Base-by-base conservation (phyloP, 2,113 vertebrate species). In the Canis aureus region DNA sequence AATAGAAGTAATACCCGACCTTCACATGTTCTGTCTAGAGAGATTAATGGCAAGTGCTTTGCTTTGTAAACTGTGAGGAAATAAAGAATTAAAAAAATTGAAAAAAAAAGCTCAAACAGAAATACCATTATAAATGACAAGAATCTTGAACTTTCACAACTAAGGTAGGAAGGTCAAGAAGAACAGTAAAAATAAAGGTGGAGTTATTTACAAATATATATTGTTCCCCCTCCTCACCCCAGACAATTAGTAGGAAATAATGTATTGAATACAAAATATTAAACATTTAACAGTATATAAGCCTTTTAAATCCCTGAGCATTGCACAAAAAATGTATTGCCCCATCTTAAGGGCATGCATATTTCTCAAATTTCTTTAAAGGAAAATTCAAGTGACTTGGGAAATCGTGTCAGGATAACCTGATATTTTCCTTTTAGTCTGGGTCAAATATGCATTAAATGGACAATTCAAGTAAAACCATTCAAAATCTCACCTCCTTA, bases 11-110 rank as follows among this genome's bases (percentile, higher is more conserved):
- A 96, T 97, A 74, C 38, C 93, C 74, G 2, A 90, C 53, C 82
- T 98, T 98, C 25, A 38, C 71, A 92, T 97, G 38, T 59, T 97
- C 97, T 96, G 82, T 79, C 85, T 92, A 64, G 64, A 97, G 71
- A 95, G 92, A 98, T 96, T 97, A 60, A 97, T 92, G 29, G 27
- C n/a, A 95, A 97, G 0, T 59, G 81, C 43, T 94, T 92, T 86
- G 6, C 6, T 98, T 97, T 97, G 49, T 96, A 80, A 89, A 95
- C 86, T 80, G 88, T 27, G 82, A 79, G 60, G 13, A 94, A 74
- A 71, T 59, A 94, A 74, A 95, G 2, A 82, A 87, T 22, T 6
- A 35, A 27, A 94, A 80, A 67, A 57, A 43, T 43, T 43, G 43
- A 43, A 76, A 27, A 81, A 76, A 76, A 53, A 38, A 9, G 4